Evolutionary conservation across 2,797 vertebrate genomes (phyloP).

Genomic region (Loris lydekkerianus): DNA sequence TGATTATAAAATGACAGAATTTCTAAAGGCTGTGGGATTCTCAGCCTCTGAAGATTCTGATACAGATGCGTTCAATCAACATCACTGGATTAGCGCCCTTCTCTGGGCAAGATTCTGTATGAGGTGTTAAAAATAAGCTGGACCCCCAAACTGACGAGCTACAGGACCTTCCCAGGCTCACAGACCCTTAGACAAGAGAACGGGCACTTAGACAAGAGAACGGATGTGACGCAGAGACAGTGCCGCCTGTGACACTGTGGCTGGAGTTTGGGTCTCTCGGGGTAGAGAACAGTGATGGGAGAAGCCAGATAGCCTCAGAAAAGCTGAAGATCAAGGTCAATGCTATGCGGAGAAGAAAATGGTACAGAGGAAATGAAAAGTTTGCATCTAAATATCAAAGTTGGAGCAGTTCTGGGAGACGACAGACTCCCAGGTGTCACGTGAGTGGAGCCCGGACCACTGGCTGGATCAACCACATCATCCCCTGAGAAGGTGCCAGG

Average conservation of each 20-base stretch:
- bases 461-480: fast-evolving
- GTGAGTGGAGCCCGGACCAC: fast-evolving
- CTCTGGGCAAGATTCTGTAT: fast-evolving
- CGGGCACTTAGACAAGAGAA: fast-evolving
- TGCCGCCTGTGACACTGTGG: neutral
- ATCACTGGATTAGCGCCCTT: neutral
- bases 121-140: neutral
- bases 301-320: neutral
- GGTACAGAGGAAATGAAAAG: neutral
- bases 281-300: neutral
- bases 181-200: neutral
- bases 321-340: neutral
- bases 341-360: neutral
- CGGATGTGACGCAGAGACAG: neutral
- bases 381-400: neutral
- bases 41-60: neutral
- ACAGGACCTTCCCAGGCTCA: neutral
- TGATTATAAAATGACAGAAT: neutral
- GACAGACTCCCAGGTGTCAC: fast-evolving
- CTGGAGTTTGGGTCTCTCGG: neutral
- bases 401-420: neutral
- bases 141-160: neutral
- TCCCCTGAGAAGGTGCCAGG: neutral
- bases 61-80: neutral
- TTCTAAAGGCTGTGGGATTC: neutral